These are phyloP conservation scores for Thomomys bottae DNA, from an alignment of 2,113 vertebrate genomes.

Conservation along the genomic window DNA sequence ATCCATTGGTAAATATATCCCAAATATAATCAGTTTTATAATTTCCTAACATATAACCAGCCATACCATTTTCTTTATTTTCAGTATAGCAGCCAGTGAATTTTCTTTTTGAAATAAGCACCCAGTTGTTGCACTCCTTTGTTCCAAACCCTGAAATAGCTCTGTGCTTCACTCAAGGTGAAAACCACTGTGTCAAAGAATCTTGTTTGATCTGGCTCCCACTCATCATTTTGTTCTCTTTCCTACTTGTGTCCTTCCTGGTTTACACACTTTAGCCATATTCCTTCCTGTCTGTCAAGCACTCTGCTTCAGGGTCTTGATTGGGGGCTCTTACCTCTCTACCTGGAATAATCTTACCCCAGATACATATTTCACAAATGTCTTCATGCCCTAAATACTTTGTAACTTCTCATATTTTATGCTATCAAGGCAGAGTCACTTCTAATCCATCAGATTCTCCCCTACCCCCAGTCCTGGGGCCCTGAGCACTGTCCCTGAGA, in stretches of 20 bases:
- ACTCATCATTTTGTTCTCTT: neutral
- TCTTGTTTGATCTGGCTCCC: neutral
- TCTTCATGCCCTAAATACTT: neutral
- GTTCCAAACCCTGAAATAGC: neutral
- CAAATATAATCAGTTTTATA: neutral
- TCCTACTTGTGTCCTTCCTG: neutral
- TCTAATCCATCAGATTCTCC: too few species aligned
- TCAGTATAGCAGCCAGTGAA: neutral
- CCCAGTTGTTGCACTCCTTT: neutral
- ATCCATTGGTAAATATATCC: slow-evolving; percentile 29
- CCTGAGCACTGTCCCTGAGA: too few species aligned
- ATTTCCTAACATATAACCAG: neutral
- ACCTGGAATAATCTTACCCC: slow-evolving; percentile 15
- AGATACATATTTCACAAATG: slow-evolving; percentile 19
- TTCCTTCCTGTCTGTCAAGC: neutral
- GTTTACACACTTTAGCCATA: neutral
- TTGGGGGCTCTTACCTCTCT: slow-evolving; percentile 2
- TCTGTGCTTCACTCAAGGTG: neutral
- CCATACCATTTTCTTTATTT: too few species aligned
- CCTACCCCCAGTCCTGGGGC: too few species aligned
- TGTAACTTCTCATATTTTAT: neutral
- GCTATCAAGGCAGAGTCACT: neutral
- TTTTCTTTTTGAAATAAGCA: neutral
- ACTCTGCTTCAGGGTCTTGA: neutral
- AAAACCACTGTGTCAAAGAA: neutral